phyloP scores from a whole-genome alignment of 2,888 invertebrate genomes.

The Phoronis australis region DNA sequence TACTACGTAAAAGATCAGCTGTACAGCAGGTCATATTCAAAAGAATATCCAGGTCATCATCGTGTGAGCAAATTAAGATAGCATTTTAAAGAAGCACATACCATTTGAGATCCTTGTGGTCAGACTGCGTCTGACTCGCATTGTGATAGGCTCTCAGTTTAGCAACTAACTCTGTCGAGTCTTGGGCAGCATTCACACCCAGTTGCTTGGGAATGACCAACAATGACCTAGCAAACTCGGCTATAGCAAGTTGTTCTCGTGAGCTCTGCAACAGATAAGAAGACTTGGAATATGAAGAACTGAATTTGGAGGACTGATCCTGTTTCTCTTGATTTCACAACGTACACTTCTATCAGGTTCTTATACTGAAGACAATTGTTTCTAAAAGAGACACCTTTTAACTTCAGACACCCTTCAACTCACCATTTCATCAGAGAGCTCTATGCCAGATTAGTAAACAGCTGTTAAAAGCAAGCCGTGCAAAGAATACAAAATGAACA shows the following conservation, averaged over 20 bases:
- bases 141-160: conserved; percentile 97
- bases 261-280: conserved; percentile 66
- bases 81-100: no score
- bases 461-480: background rate
- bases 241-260: conserved; percentile 88
- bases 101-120: conserved; percentile 64
- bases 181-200: conserved; percentile 92
- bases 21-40: no score
- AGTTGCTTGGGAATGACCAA: conserved; percentile 97
- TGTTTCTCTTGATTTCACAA: no score
- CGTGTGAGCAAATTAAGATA: no score
- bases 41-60: no score
- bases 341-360: no score
- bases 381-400: no score
- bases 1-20: no score
- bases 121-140: conserved; percentile 86
- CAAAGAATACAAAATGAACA: no score
- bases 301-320: background rate
- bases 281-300: background rate
- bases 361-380: no score
- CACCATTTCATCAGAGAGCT: no score
- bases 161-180: conserved; percentile 93
- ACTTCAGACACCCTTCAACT: no score
- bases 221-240: conserved; percentile 72
- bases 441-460: background rate